Evolutionary conservation across 1,140 invertebrate genomes (phyloP).

Genomic region (Diorhabda elongata): DNA sequence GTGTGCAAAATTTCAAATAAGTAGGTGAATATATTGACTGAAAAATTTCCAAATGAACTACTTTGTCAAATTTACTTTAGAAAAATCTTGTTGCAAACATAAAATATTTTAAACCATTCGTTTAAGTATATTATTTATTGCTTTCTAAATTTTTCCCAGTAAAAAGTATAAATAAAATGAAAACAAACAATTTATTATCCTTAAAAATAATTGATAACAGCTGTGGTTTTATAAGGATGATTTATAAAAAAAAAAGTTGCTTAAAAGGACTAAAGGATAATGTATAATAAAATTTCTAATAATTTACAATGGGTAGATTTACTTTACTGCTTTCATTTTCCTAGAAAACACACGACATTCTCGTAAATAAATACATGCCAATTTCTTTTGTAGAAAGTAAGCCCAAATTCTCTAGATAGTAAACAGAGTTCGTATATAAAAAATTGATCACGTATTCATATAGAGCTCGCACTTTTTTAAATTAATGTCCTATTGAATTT

Average conservation of each 20-base stretch:
- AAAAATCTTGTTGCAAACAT: too few species aligned
- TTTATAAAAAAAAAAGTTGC: slow-evolving; percentile 31
- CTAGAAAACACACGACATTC: slow-evolving; percentile 23
- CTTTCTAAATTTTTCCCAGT: not conserved
- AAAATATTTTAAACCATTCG: too few species aligned
- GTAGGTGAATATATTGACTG: too few species aligned
- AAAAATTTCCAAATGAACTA: too few species aligned
- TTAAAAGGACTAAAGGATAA: slow-evolving; percentile 42
- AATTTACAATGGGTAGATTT: slow-evolving; percentile 45
- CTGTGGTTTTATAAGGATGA: slow-evolving; percentile 6
- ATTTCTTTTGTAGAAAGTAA: slow-evolving; percentile 28
- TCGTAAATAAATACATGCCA: slow-evolving; percentile 32
- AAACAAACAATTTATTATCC: slow-evolving; percentile 22
- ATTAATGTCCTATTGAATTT: slow-evolving; percentile 39
- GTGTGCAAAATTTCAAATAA: too few species aligned
- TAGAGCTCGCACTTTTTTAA: slow-evolving; percentile 25
- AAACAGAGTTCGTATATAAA: slow-evolving; percentile 21
- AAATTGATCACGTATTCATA: slow-evolving; percentile 34
- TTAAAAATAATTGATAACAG: slow-evolving; percentile 25
- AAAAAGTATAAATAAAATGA: slow-evolving; percentile 16
- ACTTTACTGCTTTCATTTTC: slow-evolving; percentile 25
- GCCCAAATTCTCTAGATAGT: slow-evolving; percentile 40
- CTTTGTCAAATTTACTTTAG: too few species aligned
- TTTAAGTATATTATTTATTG: not conserved
- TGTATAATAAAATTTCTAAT: slow-evolving; percentile 46